Evolutionary conservation across 1,140 invertebrate genomes (phyloP).

Genomic region (Papilio glaucus): DNA sequence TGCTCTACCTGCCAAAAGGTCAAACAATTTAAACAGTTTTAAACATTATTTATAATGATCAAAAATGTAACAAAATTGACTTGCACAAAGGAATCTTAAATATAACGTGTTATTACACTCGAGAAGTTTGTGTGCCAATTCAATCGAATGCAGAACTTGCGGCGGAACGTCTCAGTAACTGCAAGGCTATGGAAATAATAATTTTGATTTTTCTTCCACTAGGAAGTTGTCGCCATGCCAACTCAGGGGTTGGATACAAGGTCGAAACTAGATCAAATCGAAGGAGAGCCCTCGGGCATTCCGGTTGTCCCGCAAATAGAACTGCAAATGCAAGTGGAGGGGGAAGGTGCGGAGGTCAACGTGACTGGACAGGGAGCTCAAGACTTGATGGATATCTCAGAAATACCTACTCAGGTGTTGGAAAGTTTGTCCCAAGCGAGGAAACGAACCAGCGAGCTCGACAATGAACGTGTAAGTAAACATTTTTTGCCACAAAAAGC

Average conservation of each 20-base stretch:
- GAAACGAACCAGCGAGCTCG: constrained; percentile 45
- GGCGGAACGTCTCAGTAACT: too few species aligned
- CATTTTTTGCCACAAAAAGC: too few species aligned
- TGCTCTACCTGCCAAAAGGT: too few species aligned
- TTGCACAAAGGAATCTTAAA: too few species aligned
- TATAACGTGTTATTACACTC: too few species aligned
- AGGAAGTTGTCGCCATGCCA: neutral
- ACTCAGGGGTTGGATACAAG: neutral
- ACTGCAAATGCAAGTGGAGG: neutral
- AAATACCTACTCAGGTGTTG: constrained; percentile 62
- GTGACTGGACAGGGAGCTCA: constrained; percentile 8
- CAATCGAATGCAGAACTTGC: too few species aligned
- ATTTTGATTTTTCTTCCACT: neutral
- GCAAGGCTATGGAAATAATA: too few species aligned
- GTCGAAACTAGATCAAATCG: neutral
- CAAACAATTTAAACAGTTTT: too few species aligned
- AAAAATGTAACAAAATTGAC: too few species aligned
- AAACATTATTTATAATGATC: too few species aligned
- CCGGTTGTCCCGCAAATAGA: neutral
- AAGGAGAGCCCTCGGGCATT: constrained; percentile 25
- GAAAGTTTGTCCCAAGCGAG: constrained; percentile 44
- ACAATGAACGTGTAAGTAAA: neutral
- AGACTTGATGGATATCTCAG: constrained; percentile 46
- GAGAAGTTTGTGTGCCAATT: too few species aligned
- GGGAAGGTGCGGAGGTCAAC: constrained; percentile 8